Conservation (phyloP, 2,113 vertebrate species). For the Morphnarchus princeps region DNA sequence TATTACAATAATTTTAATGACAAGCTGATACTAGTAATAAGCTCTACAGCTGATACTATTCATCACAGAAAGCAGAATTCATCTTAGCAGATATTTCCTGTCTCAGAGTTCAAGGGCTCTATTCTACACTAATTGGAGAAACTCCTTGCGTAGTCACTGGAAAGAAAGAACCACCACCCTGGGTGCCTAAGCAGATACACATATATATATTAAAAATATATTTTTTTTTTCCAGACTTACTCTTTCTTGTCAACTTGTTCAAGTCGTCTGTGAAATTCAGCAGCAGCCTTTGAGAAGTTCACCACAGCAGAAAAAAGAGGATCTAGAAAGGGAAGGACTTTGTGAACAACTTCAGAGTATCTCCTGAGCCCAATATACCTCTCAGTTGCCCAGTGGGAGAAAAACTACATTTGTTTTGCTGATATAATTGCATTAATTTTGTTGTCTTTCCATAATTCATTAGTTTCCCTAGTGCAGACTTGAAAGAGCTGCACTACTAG, state of each 20-base stretch:
- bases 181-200: neutral
- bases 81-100: neutral
- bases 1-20: neutral
- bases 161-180: neutral
- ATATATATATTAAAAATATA: no score
- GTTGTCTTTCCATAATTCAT: neutral
- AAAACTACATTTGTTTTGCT: neutral
- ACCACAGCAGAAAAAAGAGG: slow-evolving; percentile 85
- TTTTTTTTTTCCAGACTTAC: slow-evolving; percentile 70
- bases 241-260: slow-evolving; percentile 76
- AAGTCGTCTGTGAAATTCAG: slow-evolving; percentile 81
- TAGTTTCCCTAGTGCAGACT: neutral
- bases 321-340: slow-evolving; percentile 67
- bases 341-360: neutral
- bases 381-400: neutral
- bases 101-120: neutral
- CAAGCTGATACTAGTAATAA: neutral
- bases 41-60: neutral
- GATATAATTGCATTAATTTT: neutral
- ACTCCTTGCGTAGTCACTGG: neutral
- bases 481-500: neutral
- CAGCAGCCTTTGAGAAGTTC: slow-evolving; percentile 84
- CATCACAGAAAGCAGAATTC: neutral
- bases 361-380: neutral
- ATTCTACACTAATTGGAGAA: neutral